A percentile compares a stretch with the other conserved stretches of the same genome.
These are phyloP conservation scores for Cylloceria caligata DNA, from an alignment of 2,888 invertebrate genomes.

Conservation along the genomic window DNA sequence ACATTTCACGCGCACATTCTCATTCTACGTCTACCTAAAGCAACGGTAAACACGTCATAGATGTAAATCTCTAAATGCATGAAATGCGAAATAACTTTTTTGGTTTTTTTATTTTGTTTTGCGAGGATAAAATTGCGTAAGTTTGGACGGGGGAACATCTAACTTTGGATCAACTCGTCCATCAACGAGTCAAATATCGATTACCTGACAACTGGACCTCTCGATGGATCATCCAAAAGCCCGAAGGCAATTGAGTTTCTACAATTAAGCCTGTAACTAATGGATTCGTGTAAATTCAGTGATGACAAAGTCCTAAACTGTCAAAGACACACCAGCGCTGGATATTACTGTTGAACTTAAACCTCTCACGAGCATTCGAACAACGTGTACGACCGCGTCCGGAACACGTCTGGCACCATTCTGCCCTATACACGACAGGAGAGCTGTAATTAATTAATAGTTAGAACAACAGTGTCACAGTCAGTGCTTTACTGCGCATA, in stretches of 20 bases:
- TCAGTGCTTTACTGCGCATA: conserved; percentile 5
- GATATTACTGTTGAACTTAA: conserved; percentile 45
- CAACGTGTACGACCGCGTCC: conserved; percentile 6
- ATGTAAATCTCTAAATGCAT: background rate
- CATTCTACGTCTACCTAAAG: background rate
- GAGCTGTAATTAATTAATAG: conserved; percentile 50
- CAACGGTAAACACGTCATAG: background rate
- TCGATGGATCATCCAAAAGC: background rate
- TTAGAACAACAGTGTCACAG: conserved; percentile 51
- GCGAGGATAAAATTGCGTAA: no score
- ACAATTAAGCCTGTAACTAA: conserved; percentile 26
- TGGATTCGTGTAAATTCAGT: conserved; percentile 28
- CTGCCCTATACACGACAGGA: conserved; percentile 28
- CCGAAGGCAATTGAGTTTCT: conserved; percentile 9
- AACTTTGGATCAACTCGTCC: background rate
- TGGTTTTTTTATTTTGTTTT: no score
- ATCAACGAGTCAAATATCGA: background rate
- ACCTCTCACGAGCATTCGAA: conserved; percentile 29
- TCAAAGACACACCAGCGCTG: conserved; percentile 38
- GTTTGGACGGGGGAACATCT: no score
- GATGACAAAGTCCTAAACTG: conserved; percentile 43
- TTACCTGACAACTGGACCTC: background rate
- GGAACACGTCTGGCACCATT: background rate
- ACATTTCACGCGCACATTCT: conserved; percentile 33
- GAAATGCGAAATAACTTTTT: no score